Conservation (phyloP, 2,888 invertebrate genomes). For the Drosophila rubida region DNA sequence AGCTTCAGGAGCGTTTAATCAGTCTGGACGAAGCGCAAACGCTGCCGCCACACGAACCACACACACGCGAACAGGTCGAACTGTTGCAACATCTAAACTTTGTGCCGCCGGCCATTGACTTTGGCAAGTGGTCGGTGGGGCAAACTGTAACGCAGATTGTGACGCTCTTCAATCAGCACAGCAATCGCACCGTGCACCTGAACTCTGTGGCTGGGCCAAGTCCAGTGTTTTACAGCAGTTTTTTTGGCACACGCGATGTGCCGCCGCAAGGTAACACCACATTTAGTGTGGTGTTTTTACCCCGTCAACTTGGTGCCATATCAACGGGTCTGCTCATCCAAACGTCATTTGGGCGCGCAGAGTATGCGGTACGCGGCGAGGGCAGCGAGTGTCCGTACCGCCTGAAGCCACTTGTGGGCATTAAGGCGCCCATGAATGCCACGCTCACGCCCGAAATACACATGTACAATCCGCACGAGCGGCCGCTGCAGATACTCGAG, state of each 20-base stretch:
- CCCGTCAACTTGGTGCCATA: constrained; percentile 94
- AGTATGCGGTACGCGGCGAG: constrained; percentile 93
- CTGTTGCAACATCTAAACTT: constrained; percentile 83
- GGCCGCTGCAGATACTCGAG: constrained; percentile 93
- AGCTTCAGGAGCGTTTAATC: constrained; percentile 48
- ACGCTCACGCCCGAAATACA: constrained; percentile 94
- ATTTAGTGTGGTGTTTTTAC: constrained; percentile 98
- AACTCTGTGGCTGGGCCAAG: constrained; percentile 97
- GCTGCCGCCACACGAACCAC: constrained; percentile 48
- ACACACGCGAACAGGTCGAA: constrained; percentile 68
- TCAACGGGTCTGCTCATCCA: constrained; percentile 96
- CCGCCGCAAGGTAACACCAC: constrained; percentile 96
- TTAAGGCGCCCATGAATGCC: constrained; percentile 96
- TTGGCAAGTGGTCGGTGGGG: constrained; percentile 91
- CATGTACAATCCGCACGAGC: constrained; percentile 97
- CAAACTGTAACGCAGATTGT: constrained; percentile 94
- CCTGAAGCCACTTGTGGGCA: constrained; percentile 94
- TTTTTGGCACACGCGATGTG: constrained; percentile 98
- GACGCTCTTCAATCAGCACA: constrained; percentile 93
- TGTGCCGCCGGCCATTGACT: constrained; percentile 86
- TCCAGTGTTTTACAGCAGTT: constrained; percentile 98
- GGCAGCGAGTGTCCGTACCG: constrained; percentile 96
- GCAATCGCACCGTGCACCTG: constrained; percentile 94
- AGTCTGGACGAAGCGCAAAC: constrained; percentile 60
- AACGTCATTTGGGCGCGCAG: constrained; percentile 96